Conservation (phyloP, 2,888 invertebrate species). For the Pyralis farinalis region DNA sequence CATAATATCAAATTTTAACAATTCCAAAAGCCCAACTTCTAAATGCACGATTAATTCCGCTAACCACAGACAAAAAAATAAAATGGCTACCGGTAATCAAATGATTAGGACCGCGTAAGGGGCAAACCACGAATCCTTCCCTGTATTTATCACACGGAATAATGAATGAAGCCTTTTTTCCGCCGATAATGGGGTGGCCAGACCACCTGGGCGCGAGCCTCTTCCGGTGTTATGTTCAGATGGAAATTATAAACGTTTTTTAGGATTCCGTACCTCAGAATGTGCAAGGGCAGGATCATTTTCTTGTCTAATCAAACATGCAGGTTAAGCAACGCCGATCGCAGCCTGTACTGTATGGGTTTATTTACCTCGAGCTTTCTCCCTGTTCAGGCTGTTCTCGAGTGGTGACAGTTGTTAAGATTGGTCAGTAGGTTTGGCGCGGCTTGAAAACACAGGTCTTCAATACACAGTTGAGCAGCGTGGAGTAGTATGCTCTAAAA, state of each 20-base stretch:
- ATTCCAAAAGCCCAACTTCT: slow-evolving; percentile 8
- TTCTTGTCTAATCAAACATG: no score
- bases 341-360: no score
- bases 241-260: background rate
- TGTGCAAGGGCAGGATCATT: no score
- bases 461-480: no score
- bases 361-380: no score
- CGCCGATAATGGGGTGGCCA: slow-evolving; percentile 40
- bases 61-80: slow-evolving; percentile 37
- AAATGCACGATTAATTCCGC: slow-evolving; percentile 34
- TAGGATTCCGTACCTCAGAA: no score
- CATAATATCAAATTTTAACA: background rate
- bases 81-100: slow-evolving; percentile 55
- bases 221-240: slow-evolving; percentile 4
- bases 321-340: no score
- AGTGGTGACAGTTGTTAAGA: no score
- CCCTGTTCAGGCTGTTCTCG: no score
- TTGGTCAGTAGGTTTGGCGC: no score
- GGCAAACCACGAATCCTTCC: slow-evolving; percentile 42
- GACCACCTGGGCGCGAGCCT: slow-evolving; percentile 28
- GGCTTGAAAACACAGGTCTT: no score
- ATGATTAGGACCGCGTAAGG: slow-evolving; percentile 57
- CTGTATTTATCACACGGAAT: slow-evolving; percentile 56
- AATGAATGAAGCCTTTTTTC: slow-evolving; percentile 50
- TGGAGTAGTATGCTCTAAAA: no score